Evolutionary conservation across 1,140 invertebrate species (phyloP).

Genomic region (Drosophila subobscura): DNA sequence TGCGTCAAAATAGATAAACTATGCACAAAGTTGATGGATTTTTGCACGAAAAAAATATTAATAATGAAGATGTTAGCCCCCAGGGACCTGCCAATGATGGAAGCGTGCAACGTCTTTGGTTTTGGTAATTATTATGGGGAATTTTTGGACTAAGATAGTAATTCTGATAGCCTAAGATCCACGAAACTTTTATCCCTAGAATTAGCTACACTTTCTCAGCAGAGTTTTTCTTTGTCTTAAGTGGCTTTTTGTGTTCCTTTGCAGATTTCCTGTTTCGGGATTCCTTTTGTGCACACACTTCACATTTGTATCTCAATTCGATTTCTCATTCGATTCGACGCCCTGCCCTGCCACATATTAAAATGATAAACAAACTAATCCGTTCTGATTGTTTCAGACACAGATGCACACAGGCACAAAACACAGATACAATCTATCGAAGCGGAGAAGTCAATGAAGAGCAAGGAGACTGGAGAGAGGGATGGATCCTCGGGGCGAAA

Average conservation of each 20-base stretch:
- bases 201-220: too few relatives aligned
- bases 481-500: conserved; percentile 40
- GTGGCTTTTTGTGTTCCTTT: conserved; percentile 2
- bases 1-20: conserved; percentile 14
- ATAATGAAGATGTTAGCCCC: conserved; percentile 42
- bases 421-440: too few relatives aligned
- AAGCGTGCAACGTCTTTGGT: background rate
- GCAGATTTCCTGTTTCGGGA: conserved; percentile 22
- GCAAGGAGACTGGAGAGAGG: conserved; percentile 19
- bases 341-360: conserved; percentile 53
- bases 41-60: conserved; percentile 12
- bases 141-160: conserved; percentile 4
- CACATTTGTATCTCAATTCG: conserved; percentile 27
- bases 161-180: background rate
- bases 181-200: too few relatives aligned
- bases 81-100: background rate
- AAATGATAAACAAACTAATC: conserved; percentile 81
- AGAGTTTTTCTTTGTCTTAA: background rate
- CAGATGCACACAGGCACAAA: conserved; percentile 14
- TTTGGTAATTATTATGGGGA: conserved; percentile 17
- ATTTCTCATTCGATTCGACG: conserved; percentile 25
- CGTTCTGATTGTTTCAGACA: conserved; percentile 65
- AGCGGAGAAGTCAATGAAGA: conserved; percentile 16
- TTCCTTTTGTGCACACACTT: conserved; percentile 11
- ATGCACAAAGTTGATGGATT: conserved; percentile 44